Evolutionary conservation across 2,797 vertebrate species (phyloP).

Genomic region (Artibeus jamaicensis): DNA sequence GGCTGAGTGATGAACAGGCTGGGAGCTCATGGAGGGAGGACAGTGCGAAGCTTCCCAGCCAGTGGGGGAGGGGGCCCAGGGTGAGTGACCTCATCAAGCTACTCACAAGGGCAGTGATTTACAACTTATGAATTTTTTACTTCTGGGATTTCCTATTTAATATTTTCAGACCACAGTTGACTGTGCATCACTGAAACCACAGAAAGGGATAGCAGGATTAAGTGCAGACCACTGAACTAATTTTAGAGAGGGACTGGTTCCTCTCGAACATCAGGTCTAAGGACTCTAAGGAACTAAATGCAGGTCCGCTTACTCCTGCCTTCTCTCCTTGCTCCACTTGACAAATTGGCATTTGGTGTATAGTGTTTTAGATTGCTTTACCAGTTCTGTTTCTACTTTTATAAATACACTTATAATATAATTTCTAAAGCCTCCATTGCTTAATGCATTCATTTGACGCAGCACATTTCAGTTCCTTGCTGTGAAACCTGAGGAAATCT

Average conservation of each 20-base stretch:
- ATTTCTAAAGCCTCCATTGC: background rate
- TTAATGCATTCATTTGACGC: background rate
- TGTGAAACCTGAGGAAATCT: background rate
- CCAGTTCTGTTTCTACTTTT: background rate
- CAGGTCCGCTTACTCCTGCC: background rate
- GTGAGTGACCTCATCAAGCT: background rate
- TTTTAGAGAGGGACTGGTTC: background rate
- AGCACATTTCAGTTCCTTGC: background rate
- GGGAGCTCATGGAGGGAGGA: too few species aligned
- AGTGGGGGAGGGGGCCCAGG: accelerated
- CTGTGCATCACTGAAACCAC: background rate
- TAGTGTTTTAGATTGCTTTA: background rate
- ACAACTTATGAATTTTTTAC: background rate
- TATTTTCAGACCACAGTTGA: background rate
- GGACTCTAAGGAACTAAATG: background rate
- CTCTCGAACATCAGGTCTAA: background rate
- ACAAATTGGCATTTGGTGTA: background rate
- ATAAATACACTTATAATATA: background rate
- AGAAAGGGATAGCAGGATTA: background rate
- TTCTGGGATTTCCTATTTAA: background rate
- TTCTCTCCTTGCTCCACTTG: background rate
- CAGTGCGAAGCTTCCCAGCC: too few species aligned
- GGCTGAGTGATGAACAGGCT: background rate
- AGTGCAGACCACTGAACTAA: background rate
- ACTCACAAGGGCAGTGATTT: background rate